Base-by-base conservation (phyloP, 1,140 invertebrate genomes). In the Aphaenogaster ashmeadi region DNA sequence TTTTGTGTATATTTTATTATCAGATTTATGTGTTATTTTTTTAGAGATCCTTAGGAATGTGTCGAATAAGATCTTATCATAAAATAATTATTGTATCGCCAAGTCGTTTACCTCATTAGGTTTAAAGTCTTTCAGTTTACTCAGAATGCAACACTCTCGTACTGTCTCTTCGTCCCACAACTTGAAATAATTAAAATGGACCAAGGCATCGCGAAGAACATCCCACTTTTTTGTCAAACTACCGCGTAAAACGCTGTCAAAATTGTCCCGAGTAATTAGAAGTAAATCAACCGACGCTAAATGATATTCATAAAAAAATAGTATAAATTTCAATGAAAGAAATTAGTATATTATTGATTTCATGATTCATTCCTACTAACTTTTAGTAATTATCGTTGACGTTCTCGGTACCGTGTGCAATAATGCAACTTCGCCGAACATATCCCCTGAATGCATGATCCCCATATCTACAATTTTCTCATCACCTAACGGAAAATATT, bases 381-480 rank as follows among this genome's bases (percentile, higher is more conserved):
- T 96, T 86, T 94, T 93, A 38, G 96, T 96, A 15, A 95, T 95
- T 64, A 96, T 95, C 3, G 96, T 97, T 3, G 96, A 95, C 33
- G 96, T 96, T 88, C 97, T 95, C 15, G 95, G 94, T 69, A 97
- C 95, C 15, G 95, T 95, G 84, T 97, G 96, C 33, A 97, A 90
- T 33, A 97, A 91, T n/a, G 96, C 96, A 21, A 97, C 95, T 91
- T 97, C 96, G 0, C 97, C 97, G 89, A 97, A 97, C 94, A 96
- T 96, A 69, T 96, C 96, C 0, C 97, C 97, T 1, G 94, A 27
- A 44, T 87, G 86, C 74, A 95, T 90, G 1, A 56, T 89, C 13
- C 92, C 94, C 58, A 93, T 90, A 38, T 93, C 79, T 18, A 91
- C 58, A 85, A 90, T 69, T 44, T 56, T 84, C 0, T 78, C 13